Evolutionary conservation across 2,888 invertebrate species (phyloP), one percentile per base, ranked within the genome.

Genomic region (Poecilus cupreus): DNA sequence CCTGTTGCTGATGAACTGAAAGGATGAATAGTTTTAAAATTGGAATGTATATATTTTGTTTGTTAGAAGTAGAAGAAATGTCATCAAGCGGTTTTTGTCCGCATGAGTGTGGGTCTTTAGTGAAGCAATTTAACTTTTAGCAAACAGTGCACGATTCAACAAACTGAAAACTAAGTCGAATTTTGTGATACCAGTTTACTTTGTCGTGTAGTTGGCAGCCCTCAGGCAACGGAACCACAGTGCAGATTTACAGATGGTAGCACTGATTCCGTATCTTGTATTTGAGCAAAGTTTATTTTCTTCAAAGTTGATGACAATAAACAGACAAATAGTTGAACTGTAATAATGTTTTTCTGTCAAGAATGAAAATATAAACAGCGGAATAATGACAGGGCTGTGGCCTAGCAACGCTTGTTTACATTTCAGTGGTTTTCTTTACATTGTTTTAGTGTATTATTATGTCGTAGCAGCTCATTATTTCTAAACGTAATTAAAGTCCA

Each of bases 121-220:
- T 24, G 26, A 57, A 57, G 57, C 26, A 57, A 57, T 57, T 57
- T 57, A 57, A 57, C 57, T 57, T 57, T 57, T 26, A n/a, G 57
- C 24, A 57, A 57, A 57, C 57, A 57, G 24, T 57, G 26, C 26
- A 24, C 24, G 24, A 24, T 22, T 57, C 22, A 22, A 11, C n/a
- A 18, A 57, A 57, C 24, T 24, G n/a, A 57, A 22, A 57, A 22
- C 22, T 24, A 57, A 57, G 57, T 26, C 57, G 22, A 57, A 57
- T 57, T 57, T 57, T 22, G 57, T 57, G 57, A 57, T 57, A 57
- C 24, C 20, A 57, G 57, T 57, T 57, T 57, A 57, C 57, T n/a
- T 57, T 57, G 57, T 24, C 24, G 22, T 57, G 26, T 43, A 43
- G 43, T 57, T 57, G 57, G 57, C 24, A 57, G 26, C 57, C 57